phyloP scores from a whole-genome alignment of 2,113 vertebrate genomes.

The Phrynosoma blainvillii region DNA sequence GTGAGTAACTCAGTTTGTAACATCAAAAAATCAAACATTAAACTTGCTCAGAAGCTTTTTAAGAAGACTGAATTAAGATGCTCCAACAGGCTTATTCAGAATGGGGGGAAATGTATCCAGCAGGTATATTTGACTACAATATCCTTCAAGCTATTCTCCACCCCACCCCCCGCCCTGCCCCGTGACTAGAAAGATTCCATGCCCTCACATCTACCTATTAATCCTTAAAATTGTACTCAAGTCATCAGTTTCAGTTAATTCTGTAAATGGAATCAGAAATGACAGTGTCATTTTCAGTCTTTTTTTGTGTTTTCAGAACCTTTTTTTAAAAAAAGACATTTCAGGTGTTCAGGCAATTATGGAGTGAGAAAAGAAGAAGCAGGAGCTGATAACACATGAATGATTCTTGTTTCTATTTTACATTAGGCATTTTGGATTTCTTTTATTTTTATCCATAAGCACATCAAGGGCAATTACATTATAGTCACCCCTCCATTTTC shows the following conservation, averaged over 20 bases:
- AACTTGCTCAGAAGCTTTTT: too few species aligned
- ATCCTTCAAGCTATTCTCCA: slow-evolving; percentile 18
- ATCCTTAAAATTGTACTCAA: slow-evolving; percentile 44
- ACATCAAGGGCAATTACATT: neutral
- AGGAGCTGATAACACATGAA: slow-evolving; percentile 18
- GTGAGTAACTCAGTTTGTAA: too few species aligned
- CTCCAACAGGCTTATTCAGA: neutral
- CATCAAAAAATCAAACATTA: too few species aligned
- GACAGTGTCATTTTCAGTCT: slow-evolving; percentile 36
- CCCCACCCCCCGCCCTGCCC: neutral
- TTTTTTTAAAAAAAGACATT: neutral
- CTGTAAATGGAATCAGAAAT: slow-evolving; percentile 41
- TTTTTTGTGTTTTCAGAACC: slow-evolving; percentile 24
- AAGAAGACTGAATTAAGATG: neutral
- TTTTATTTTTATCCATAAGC: neutral
- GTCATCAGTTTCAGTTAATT: slow-evolving; percentile 31
- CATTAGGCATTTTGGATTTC: neutral
- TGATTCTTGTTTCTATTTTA: slow-evolving; percentile 32
- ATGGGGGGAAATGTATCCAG: neutral
- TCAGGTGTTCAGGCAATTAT: slow-evolving; percentile 18
- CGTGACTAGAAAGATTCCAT: slow-evolving; percentile 23
- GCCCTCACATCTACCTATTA: slow-evolving; percentile 24
- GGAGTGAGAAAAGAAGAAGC: neutral
- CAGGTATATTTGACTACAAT: slow-evolving; percentile 10
- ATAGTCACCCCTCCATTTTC: too few species aligned